Base-by-base conservation (phyloP, 2,113 vertebrate genomes). In the Callopanchax toddi region DNA sequence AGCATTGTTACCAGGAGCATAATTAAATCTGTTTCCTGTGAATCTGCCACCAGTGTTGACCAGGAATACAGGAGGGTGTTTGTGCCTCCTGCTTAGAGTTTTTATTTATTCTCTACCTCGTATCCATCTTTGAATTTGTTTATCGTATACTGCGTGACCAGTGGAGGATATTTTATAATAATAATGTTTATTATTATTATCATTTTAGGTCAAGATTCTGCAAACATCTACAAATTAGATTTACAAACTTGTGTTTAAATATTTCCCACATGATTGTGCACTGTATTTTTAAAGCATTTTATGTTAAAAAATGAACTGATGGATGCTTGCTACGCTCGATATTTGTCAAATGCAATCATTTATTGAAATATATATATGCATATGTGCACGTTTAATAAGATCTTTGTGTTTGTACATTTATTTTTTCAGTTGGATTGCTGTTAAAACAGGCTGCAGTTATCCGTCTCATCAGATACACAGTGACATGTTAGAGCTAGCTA, bases 1-100 rank as follows among this genome's bases (percentile, higher is more conserved):
- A 94, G 94, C 94, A 94, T 94, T 95, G 95, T 94, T 94, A 96
- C 93, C 92, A 89, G 89, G 86, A 88, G 93, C 93, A 93, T 95
- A 95, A 97, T 97, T 95, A 96, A 92, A 94, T 94, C 85, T 93
- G 91, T 90, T 92, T 92, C 92, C 86, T 91, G 91, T 87, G 92
- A 92, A 91, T 81, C 49, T 86, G 84, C 85, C 91, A 89, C 90
- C 90, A 89, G 83, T 73, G 91, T 91, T 91, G 94, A 93, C 92
- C 92, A 84, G 88, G 88, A 87, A 85, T 76, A 83, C 74, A 57
- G 64, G 57, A 71, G 56, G 21, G 11, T 39, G 22, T 22, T 52
- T 67, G 25, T 46, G 51, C 59, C 64, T 81, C 63, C 73, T 49
- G 71, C 67, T 72, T 59, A 6, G 37, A 70, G 52, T 71, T 67